A percentile compares a stretch with the other conserved stretches of the same genome.
Evolutionary conservation across 1,140 invertebrate species (phyloP).

Genomic region (Apis florea): DNA sequence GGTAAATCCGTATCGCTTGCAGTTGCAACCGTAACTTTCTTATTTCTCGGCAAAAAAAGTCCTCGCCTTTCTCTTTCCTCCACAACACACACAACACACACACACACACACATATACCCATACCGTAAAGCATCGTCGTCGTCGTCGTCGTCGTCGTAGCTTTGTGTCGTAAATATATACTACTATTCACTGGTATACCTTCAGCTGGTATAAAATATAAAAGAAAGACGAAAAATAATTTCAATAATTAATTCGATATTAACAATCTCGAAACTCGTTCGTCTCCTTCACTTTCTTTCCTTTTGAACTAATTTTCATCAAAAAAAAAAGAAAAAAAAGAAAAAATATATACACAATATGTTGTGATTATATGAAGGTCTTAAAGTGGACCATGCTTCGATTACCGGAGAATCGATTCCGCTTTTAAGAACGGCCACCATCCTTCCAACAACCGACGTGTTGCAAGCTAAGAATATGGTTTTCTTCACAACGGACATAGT

Average conservation of each 20-base stretch:
- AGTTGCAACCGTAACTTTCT: constrained; percentile 62
- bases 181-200: no score
- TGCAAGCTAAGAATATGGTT: constrained; percentile 97
- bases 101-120: no score
- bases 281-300: no score
- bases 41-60: constrained; percentile 57
- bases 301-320: no score
- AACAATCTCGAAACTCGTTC: no score
- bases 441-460: constrained; percentile 94
- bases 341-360: not conserved
- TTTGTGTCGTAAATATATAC: no score
- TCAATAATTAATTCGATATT: no score
- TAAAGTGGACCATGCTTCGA: constrained; percentile 93
- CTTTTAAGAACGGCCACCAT: constrained; percentile 93
- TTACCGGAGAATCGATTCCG: constrained; percentile 98
- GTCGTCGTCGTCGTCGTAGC: not conserved
- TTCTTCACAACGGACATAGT: constrained; percentile 99
- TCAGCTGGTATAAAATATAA: no score
- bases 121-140: not conserved
- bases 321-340: no score
- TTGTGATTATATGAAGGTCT: constrained; percentile 83
- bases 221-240: no score
- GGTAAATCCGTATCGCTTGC: constrained; percentile 78
- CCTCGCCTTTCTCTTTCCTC: constrained; percentile 57
- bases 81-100: constrained; percentile 10